Evolutionary conservation across 2,888 invertebrate species (phyloP).

Genomic region (Coremacera marginata): DNA sequence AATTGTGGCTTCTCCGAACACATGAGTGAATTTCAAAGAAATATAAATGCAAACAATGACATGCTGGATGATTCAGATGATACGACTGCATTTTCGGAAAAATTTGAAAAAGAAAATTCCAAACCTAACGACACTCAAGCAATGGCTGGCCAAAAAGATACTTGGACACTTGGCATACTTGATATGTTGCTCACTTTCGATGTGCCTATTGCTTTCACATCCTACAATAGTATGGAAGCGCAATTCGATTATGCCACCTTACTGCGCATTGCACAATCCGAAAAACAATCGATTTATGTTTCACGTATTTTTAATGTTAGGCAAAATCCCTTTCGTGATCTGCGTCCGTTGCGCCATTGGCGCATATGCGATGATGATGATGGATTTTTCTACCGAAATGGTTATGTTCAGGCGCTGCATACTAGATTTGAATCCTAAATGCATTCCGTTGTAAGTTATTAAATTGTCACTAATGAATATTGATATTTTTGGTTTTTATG

Average conservation of each 20-base stretch:
- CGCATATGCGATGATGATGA: conserved; percentile 50
- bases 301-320: conserved; percentile 49
- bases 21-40: conserved; percentile 21
- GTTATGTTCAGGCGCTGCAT: conserved; percentile 58
- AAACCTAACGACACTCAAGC: neutral
- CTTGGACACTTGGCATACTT: conserved; percentile 51
- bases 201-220: conserved; percentile 61
- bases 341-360: conserved; percentile 57
- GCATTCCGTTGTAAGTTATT: neutral
- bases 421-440: conserved; percentile 34
- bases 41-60: neutral
- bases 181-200: conserved; percentile 52
- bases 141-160: conserved; percentile 15
- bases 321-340: conserved; percentile 59
- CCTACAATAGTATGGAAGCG: conserved; percentile 55
- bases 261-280: conserved; percentile 36
- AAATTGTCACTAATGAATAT: neutral
- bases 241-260: conserved; percentile 55
- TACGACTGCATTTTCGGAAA: neutral
- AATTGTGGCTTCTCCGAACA: conserved; percentile 61
- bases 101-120: neutral
- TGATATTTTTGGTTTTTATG: conserved; percentile 27
- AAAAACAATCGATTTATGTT: conserved; percentile 44
- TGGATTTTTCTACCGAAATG: conserved; percentile 58
- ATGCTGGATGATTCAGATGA: neutral